These are phyloP conservation scores for Sprattus sprattus DNA, from an alignment of 2,113 vertebrate species.

Conservation along the genomic window DNA sequence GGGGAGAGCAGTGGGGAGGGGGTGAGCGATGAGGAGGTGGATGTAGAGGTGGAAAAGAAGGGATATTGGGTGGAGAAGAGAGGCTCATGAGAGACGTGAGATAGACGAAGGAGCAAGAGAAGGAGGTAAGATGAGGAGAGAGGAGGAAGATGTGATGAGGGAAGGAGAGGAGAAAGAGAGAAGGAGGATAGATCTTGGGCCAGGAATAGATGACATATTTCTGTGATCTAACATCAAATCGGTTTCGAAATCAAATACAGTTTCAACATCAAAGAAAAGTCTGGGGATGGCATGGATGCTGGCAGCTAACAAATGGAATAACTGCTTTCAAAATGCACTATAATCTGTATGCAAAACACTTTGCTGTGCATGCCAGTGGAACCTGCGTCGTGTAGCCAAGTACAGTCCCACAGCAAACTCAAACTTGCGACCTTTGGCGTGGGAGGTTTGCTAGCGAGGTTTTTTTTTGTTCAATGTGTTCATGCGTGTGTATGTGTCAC, in stretches of 20 bases:
- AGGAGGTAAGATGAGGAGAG: conserved; percentile 11
- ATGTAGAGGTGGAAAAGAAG: not conserved
- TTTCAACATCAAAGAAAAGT: not conserved
- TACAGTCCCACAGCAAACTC: no score
- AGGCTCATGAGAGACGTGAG: conserved; percentile 1
- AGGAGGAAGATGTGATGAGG: not conserved
- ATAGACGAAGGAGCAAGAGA: conserved; percentile 55
- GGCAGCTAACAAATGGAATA: not conserved
- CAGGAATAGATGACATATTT: not conserved
- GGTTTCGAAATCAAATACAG: not conserved
- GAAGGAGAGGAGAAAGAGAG: not conserved
- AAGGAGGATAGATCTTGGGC: not conserved
- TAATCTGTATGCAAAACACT: not conserved
- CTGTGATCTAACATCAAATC: not conserved
- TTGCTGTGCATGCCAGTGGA: not conserved
- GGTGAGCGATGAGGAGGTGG: not conserved
- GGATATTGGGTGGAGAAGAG: conserved; percentile 42
- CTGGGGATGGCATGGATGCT: not conserved
- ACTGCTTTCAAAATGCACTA: not conserved
- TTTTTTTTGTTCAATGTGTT: not conserved
- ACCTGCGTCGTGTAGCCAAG: no score
- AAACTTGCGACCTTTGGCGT: no score
- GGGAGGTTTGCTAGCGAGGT: no score
- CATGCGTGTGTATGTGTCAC: not conserved
- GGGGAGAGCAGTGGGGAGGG: conserved; percentile 24